phyloP scores from a whole-genome alignment of 2,888 invertebrate species.

The Hipparchia semele region DNA sequence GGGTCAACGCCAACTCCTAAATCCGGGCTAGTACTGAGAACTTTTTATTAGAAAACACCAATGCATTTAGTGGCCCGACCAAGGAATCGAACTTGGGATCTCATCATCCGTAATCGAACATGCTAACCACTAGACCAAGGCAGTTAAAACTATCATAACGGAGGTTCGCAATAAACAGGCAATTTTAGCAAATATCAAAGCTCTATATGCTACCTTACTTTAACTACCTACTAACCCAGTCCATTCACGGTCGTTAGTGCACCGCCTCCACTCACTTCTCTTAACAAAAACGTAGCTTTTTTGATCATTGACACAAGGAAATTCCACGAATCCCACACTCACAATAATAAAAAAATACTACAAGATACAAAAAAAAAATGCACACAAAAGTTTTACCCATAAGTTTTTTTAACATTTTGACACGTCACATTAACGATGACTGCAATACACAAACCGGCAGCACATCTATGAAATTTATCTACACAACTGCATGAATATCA shows the following conservation, averaged over 20 bases:
- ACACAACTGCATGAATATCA: slow-evolving; percentile 75
- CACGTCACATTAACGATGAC: slow-evolving; percentile 33
- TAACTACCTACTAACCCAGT: slow-evolving; percentile 61
- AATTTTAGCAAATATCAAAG: slow-evolving; percentile 67
- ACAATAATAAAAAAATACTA: slow-evolving; percentile 50
- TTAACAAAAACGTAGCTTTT: slow-evolving; percentile 68
- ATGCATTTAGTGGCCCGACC: too few relatives aligned
- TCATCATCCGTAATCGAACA: too few relatives aligned
- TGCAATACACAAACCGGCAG: slow-evolving; percentile 50
- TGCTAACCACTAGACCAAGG: too few relatives aligned
- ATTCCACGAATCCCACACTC: slow-evolving; percentile 76
- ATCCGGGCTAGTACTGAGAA: too few relatives aligned
- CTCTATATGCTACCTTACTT: slow-evolving; percentile 72
- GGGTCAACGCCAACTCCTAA: too few relatives aligned
- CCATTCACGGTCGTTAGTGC: slow-evolving; percentile 78
- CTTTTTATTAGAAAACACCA: too few relatives aligned
- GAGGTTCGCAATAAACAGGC: neutral
- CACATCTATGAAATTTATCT: slow-evolving; percentile 55
- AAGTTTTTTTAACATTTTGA: slow-evolving; percentile 32
- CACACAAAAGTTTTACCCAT: slow-evolving; percentile 28
- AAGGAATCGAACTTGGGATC: too few relatives aligned
- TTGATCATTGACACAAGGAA: slow-evolving; percentile 71
- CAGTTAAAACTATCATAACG: too few relatives aligned
- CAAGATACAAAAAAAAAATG: slow-evolving; percentile 15
- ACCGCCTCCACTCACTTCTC: slow-evolving; percentile 73